Conservation (phyloP, 2,888 invertebrate genomes). For the Serrognathus titanus region DNA sequence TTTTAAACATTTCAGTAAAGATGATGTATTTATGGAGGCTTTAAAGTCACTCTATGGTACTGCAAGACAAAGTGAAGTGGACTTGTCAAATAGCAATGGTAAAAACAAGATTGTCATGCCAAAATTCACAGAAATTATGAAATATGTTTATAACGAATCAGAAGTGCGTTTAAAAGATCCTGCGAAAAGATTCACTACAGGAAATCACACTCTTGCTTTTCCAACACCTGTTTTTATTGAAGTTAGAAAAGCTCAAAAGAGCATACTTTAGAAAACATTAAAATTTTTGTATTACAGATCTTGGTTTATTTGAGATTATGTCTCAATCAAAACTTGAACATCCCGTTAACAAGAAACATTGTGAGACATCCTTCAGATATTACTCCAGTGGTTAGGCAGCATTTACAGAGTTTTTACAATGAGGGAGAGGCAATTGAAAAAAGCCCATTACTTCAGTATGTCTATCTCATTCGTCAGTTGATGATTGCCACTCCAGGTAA, state of each 20-base stretch:
- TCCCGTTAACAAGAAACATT: constrained; percentile 53
- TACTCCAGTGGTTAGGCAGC: constrained; percentile 64
- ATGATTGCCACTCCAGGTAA: constrained; percentile 66
- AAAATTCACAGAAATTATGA: constrained; percentile 68
- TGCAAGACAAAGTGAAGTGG: constrained; percentile 55
- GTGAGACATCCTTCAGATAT: constrained; percentile 62
- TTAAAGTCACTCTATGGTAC: constrained; percentile 72
- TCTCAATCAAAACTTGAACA: constrained; percentile 62
- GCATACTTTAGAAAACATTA: neutral
- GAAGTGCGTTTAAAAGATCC: constrained; percentile 59
- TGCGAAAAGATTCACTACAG: constrained; percentile 59
- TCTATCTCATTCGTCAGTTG: constrained; percentile 63
- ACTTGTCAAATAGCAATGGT: constrained; percentile 37
- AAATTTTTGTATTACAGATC: constrained; percentile 21
- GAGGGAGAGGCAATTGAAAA: constrained; percentile 47
- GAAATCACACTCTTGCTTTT: constrained; percentile 69
- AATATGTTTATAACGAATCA: constrained; percentile 67
- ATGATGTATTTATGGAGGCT: constrained; percentile 72
- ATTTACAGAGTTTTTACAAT: constrained; percentile 55
- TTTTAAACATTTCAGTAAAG: constrained; percentile 57
- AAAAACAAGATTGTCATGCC: constrained; percentile 57
- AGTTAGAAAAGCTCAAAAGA: constrained; percentile 39
- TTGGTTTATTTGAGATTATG: constrained; percentile 59
- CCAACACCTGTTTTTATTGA: constrained; percentile 69
- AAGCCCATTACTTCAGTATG: constrained; percentile 64